A percentile compares a stretch with the other conserved stretches of the same genome.
Evolutionary conservation across 2,888 invertebrate species (phyloP).

Genomic region (Chrysina gloriosa): DNA sequence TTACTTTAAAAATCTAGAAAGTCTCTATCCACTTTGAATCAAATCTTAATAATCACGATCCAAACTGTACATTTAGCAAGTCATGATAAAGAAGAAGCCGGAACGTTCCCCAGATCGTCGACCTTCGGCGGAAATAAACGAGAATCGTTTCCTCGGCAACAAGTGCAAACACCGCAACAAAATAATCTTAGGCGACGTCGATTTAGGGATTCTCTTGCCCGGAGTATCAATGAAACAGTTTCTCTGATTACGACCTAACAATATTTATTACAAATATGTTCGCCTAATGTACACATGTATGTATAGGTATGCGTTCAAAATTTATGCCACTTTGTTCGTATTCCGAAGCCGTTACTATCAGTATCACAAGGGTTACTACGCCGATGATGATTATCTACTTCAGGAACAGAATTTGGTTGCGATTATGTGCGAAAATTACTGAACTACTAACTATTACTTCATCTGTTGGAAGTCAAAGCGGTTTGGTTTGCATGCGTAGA

Average conservation of each 20-base stretch:
- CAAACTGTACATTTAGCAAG: slow-evolving; percentile 3
- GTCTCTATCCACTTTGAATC: background rate
- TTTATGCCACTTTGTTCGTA: slow-evolving; percentile 32
- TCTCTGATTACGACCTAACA: slow-evolving; percentile 40
- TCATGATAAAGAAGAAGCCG: slow-evolving; percentile 32
- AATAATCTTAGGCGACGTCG: slow-evolving; percentile 50
- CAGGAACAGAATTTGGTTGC: slow-evolving; percentile 43
- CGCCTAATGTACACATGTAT: background rate
- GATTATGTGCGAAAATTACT: slow-evolving; percentile 45
- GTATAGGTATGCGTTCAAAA: background rate
- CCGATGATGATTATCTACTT: slow-evolving; percentile 47
- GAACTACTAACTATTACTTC: slow-evolving; percentile 48
- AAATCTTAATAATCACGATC: background rate
- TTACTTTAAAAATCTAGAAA: too few species aligned
- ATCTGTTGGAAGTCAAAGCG: too few species aligned
- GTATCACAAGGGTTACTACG: slow-evolving; percentile 36
- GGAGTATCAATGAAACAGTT: slow-evolving; percentile 41
- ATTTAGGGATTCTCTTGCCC: slow-evolving; percentile 37
- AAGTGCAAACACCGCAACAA: slow-evolving; percentile 52
- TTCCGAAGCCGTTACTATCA: slow-evolving; percentile 43
- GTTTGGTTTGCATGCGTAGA: too few species aligned
- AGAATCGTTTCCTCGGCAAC: slow-evolving; percentile 51
- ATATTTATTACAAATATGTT: slow-evolving; percentile 26
- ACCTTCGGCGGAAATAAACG: slow-evolving; percentile 46
- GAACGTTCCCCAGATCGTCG: slow-evolving; percentile 37